These are phyloP conservation scores for Pandion haliaetus DNA, from an alignment of 2,113 vertebrate genomes.

Conservation along the genomic window DNA sequence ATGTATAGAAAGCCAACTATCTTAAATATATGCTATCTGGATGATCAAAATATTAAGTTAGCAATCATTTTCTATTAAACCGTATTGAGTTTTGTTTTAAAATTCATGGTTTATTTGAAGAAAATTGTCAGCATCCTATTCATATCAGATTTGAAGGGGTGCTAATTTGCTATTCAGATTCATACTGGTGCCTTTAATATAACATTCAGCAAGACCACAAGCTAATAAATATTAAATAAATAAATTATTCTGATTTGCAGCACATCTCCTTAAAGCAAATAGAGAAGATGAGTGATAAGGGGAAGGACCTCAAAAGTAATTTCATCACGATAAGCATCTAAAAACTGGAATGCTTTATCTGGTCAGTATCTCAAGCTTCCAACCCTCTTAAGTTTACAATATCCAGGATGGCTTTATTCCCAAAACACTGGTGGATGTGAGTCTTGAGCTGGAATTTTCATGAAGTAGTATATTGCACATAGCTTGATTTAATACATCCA, in stretches of 20 bases:
- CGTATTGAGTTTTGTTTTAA: not conserved
- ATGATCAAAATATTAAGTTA: conserved; percentile 8
- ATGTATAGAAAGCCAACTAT: not conserved
- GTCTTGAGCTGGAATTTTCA: not conserved
- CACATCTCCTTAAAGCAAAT: not conserved
- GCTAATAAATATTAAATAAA: conserved; percentile 15
- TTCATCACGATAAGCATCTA: not conserved
- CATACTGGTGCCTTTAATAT: not conserved
- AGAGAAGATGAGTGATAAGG: not conserved
- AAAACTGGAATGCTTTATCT: not conserved
- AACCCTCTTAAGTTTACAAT: not conserved
- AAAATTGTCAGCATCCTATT: not conserved
- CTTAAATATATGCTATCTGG: not conserved
- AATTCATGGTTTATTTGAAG: conserved; percentile 4
- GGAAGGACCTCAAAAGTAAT: not conserved
- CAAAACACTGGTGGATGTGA: not conserved
- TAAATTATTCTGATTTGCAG: not conserved
- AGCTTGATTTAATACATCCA: not conserved
- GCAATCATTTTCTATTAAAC: not conserved
- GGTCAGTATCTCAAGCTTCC: not conserved
- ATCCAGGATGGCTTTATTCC: not conserved
- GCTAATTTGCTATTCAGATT: conserved; percentile 27
- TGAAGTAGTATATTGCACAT: not conserved
- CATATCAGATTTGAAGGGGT: not conserved
- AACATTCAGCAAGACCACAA: not conserved